Base-by-base conservation (phyloP, 1,140 invertebrate genomes). In the Drosophila simulans region DNA sequence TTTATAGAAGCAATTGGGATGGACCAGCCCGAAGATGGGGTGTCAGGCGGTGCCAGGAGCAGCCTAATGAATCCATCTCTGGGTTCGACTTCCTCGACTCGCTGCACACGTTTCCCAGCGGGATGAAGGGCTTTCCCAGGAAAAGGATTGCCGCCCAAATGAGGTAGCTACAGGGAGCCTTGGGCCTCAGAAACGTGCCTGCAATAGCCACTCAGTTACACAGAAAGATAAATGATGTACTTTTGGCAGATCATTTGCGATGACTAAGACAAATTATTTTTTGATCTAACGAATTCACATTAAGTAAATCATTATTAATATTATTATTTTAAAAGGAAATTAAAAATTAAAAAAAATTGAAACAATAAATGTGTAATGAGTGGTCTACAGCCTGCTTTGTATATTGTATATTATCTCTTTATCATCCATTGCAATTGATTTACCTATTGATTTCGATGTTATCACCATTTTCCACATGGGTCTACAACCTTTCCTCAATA, bases 1-100 rank as follows among this genome's bases (percentile, higher is more conserved):
- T 76, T 76, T 66, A 76, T 76, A 53, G 35, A 68, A 66, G 53
- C 59, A 66, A 58, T 76, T 74, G 51, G 70, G 20, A 43, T 55
- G 57, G 37, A 55, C 15, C 10, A 37, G 34, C 13, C 31, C 10
- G 37, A 34, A 34, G 34, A 15, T 12, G n/a, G 25, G 42, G 51
- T 69, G 51, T 43, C 62, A 69, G 64, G 66, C 49, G 42, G 51
- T 69, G 65, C 13, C 66, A 49, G 13, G 46, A 54, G 39, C 4
- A 45, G 62, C 48, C 49, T 54, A 49, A 57, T 49, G 35, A 70
- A 70, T 70, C 35, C 34, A 48, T 34, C 64, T 40, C 40, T 17
- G 34, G 45, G 22, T 17, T n/a, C 1, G 45, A 43, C 8, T 34
- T 49, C 51, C 27, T 52, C 15, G 46, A 13, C 37, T 43, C 37